Evolutionary conservation across 2,888 invertebrate species (phyloP).

Genomic region (Eulithis testata): DNA sequence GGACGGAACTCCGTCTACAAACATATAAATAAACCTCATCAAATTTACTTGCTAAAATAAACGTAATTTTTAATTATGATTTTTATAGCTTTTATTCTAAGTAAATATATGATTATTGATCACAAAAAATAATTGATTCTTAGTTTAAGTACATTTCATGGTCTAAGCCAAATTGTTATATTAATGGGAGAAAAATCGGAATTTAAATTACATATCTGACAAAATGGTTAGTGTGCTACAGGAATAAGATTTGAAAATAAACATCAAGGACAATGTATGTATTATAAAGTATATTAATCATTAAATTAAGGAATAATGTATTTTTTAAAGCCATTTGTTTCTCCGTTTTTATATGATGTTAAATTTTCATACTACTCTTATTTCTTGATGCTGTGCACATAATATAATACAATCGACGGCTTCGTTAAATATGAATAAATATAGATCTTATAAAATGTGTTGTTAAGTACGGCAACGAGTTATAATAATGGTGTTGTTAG

Average conservation of each 20-base stretch:
- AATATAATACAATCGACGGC: conserved; percentile 69
- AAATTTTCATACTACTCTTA: conserved; percentile 72
- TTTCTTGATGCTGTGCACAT: conserved; percentile 81
- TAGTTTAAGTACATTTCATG: conserved; percentile 71
- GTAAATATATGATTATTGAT: conserved; percentile 40
- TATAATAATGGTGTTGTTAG: conserved; percentile 55
- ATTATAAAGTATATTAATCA: conserved; percentile 81
- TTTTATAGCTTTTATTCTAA: conserved; percentile 39
- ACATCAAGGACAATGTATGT: conserved; percentile 82
- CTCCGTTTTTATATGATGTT: conserved; percentile 81
- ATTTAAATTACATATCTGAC: conserved; percentile 85
- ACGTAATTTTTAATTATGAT: conserved; percentile 57
- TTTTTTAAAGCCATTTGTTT: conserved; percentile 81
- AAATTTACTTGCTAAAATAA: conserved; percentile 45
- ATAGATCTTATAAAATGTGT: conserved; percentile 66
- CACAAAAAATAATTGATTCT: conserved; percentile 56
- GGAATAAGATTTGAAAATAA: conserved; percentile 76
- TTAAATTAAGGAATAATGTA: conserved; percentile 81
- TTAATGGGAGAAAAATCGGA: conserved; percentile 83
- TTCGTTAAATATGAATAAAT: conserved; percentile 61
- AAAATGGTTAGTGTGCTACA: conserved; percentile 85
- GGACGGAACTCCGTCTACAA: conserved; percentile 26
- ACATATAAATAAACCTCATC: conserved; percentile 44
- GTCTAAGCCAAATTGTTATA: conserved; percentile 77
- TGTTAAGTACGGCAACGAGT: conserved; percentile 72